Conservation (phyloP, 2,888 invertebrate species). For the Athetis lepigone region DNA sequence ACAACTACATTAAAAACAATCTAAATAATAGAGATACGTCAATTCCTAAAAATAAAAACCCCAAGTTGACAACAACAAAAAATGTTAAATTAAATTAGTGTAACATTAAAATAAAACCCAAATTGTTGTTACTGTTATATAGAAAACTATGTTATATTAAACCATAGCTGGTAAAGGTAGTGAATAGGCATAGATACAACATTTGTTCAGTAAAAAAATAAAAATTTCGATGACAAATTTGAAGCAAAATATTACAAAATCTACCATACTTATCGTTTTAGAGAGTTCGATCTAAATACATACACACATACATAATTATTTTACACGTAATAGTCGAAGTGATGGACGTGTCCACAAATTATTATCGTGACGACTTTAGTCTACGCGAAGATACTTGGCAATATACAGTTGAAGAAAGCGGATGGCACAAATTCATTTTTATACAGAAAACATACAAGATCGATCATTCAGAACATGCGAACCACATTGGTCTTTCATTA, state of each 20-base stretch:
- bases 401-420: slow-evolving; percentile 85
- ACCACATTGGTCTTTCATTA: slow-evolving; percentile 74
- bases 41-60: slow-evolving; percentile 60
- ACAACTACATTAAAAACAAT: slow-evolving; percentile 54
- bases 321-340: slow-evolving; percentile 74
- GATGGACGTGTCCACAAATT: slow-evolving; percentile 82
- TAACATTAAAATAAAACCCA: slow-evolving; percentile 48
- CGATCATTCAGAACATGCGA: slow-evolving; percentile 72
- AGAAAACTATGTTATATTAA: slow-evolving; percentile 29
- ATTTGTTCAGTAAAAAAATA: slow-evolving; percentile 51
- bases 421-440: slow-evolving; percentile 84
- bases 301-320: slow-evolving; percentile 71
- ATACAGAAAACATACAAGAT: slow-evolving; percentile 77
- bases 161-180: slow-evolving; percentile 31
- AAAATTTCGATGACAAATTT: slow-evolving; percentile 53
- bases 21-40: slow-evolving; percentile 60
- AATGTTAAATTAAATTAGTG: slow-evolving; percentile 51
- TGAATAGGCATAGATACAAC: slow-evolving; percentile 29
- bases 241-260: slow-evolving; percentile 59
- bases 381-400: slow-evolving; percentile 75
- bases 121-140: slow-evolving; percentile 31
- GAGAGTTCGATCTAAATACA: slow-evolving; percentile 72
- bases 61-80: slow-evolving; percentile 59
- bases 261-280: slow-evolving; percentile 59
- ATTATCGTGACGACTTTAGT: slow-evolving; percentile 66